Base-by-base conservation (phyloP, 2,888 invertebrate genomes). In the Melipona bicolor region DNA sequence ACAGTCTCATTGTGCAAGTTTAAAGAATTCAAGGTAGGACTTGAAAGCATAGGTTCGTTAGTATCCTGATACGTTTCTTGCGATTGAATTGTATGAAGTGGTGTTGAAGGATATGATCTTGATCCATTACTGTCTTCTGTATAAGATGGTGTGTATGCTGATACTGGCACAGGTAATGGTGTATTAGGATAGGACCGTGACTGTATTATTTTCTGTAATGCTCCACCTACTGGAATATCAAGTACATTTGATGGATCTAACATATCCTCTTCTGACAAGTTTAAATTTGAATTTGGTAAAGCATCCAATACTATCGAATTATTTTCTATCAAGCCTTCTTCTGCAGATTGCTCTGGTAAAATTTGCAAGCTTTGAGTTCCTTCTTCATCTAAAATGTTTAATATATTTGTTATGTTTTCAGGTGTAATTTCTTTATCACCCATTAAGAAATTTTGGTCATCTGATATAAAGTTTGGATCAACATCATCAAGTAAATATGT, bases 81-180 rank as follows among this genome's bases (percentile, higher is more conserved):
- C 11, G 91, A 89, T 65, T 92, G 92, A 5, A 92, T 76, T 5
- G 91, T 92, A 71, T 94, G 93, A 89, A 96, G 95, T 24, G 97
- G 97, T 27, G 97, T 97, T 3, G 97, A 97, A 43, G 97, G 97
- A 94, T 97, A 97, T 0, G 97, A 97, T 92, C 97, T 96, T 21
- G 97, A 97, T 4, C 92, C 93, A 75, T 92, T 93, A 75, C 91
- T 92, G 36, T 94, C 93, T 43, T 94, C 94, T 4, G 91, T 82
- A 56, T 92, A 93, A n/a, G 91, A 88, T 17, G 91, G 81, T 15
- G 91, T 86, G 67, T 91, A 93, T 6, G 85, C 87, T 32, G 89
- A 90, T n/a, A 91, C 86, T 52, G 92, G 90, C 52, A 92, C 80
- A n/a, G 94, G 94, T 76, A 94, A 79, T 6, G 95, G 95, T 15